These are phyloP conservation scores for Dasysyrphus albostriatus DNA, from an alignment of 2,888 invertebrate genomes.

Conservation along the genomic window DNA sequence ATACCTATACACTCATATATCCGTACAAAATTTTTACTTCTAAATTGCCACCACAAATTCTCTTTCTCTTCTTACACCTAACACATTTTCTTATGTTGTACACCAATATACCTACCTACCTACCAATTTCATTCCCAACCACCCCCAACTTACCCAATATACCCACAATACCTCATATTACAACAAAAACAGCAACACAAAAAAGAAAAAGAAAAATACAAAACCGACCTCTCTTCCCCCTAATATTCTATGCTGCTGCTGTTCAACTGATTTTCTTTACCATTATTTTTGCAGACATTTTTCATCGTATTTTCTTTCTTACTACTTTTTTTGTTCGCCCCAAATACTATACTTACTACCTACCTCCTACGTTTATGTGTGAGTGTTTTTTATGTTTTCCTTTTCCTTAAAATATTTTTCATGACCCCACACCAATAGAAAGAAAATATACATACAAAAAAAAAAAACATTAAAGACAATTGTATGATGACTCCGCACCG, in stretches of 20 bases:
- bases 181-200: background rate
- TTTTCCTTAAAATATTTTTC: constrained; percentile 72
- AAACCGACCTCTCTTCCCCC: background rate
- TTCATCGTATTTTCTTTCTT: constrained; percentile 59
- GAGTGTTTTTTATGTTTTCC: constrained; percentile 47
- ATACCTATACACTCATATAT: constrained; percentile 79
- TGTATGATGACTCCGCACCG: constrained; percentile 69
- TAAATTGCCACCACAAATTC: constrained; percentile 80
- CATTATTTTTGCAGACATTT: constrained; percentile 75
- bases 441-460: constrained; percentile 19
- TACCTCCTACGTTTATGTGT: constrained; percentile 21
- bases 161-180: constrained; percentile 13
- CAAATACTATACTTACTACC: background rate
- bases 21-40: constrained; percentile 77
- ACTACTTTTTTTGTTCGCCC: constrained; percentile 26
- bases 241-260: constrained; percentile 24
- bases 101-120: background rate
- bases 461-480: constrained; percentile 40
- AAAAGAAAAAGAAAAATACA: background rate
- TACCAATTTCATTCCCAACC: constrained; percentile 20
- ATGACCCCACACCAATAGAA: constrained; percentile 63
- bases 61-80: constrained; percentile 41
- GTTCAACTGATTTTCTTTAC: constrained; percentile 67
- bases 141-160: constrained; percentile 48
- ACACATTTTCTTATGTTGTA: constrained; percentile 32